Evolutionary conservation across 2,888 invertebrate genomes (phyloP).

Genomic region (Leucania comma): DNA sequence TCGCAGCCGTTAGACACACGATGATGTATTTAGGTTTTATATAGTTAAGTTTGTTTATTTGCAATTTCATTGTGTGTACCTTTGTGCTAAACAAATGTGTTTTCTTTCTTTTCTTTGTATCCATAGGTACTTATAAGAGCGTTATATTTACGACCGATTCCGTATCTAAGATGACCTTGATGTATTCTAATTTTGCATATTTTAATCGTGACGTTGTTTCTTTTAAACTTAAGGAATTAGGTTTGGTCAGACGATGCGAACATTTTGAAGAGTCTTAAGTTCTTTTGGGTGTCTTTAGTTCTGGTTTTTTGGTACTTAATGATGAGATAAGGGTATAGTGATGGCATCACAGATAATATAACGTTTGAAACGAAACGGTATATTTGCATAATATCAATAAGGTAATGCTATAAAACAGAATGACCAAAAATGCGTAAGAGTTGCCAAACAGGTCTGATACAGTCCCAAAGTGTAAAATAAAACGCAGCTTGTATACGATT

Average conservation of each 20-base stretch:
- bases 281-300: neutral
- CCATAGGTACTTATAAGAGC: too few relatives aligned
- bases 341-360: constrained; percentile 5
- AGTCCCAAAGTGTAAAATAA: constrained; percentile 25
- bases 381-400: constrained; percentile 39
- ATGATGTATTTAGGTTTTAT: too few relatives aligned
- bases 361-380: constrained; percentile 25
- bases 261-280: neutral
- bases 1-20: too few relatives aligned
- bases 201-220: too few relatives aligned
- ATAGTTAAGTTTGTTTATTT: too few relatives aligned
- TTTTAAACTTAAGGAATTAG: too few relatives aligned
- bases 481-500: constrained; percentile 16
- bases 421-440: constrained; percentile 14
- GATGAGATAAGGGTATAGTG: neutral
- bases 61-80: too few relatives aligned
- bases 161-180: too few relatives aligned
- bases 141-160: too few relatives aligned
- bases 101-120: too few relatives aligned
- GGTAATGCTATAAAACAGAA: constrained; percentile 15
- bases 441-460: constrained; percentile 41
- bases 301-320: neutral
- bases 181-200: too few relatives aligned
- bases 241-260: neutral
- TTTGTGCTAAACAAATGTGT: too few relatives aligned